Evolutionary conservation across 2,113 vertebrate genomes (phyloP).

Genomic region (Copsychus sechellarum): DNA sequence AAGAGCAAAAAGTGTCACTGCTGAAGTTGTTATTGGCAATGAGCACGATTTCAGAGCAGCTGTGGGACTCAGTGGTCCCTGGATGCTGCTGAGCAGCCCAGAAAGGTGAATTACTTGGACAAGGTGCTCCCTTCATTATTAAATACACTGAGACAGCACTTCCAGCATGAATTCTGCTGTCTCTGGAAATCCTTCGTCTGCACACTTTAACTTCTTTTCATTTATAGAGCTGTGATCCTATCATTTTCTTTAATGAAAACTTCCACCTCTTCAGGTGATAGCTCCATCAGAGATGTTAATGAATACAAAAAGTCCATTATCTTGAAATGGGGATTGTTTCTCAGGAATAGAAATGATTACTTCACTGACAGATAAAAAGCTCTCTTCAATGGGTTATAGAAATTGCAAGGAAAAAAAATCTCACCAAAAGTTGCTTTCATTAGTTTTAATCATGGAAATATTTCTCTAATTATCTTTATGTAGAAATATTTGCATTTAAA

Average conservation of each 20-base stretch:
- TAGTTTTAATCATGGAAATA: not conserved
- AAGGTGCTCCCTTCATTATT: not conserved
- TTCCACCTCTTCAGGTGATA: not conserved
- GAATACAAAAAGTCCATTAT: constrained; percentile 8
- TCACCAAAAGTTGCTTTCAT: not conserved
- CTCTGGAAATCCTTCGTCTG: not conserved
- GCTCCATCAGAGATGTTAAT: not conserved
- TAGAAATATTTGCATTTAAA: not conserved
- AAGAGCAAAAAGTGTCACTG: not conserved
- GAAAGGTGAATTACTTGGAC: not conserved
- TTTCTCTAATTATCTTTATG: not conserved
- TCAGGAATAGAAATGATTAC: not conserved
- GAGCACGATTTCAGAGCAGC: fast-evolving
- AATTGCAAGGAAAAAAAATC: not conserved
- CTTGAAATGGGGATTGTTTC: not conserved
- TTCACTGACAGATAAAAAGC: constrained; percentile 2
- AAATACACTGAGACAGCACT: not conserved
- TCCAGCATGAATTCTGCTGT: not conserved
- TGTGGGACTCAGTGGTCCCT: not conserved
- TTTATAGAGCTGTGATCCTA: not conserved
- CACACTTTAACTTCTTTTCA: not conserved
- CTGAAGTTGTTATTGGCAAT: not conserved
- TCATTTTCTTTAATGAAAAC: not conserved
- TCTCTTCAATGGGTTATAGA: not conserved
- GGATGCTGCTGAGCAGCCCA: not conserved